Evolutionary conservation across 2,888 invertebrate species (phyloP).

Genomic region (Acanthosoma haemorrhoidale): DNA sequence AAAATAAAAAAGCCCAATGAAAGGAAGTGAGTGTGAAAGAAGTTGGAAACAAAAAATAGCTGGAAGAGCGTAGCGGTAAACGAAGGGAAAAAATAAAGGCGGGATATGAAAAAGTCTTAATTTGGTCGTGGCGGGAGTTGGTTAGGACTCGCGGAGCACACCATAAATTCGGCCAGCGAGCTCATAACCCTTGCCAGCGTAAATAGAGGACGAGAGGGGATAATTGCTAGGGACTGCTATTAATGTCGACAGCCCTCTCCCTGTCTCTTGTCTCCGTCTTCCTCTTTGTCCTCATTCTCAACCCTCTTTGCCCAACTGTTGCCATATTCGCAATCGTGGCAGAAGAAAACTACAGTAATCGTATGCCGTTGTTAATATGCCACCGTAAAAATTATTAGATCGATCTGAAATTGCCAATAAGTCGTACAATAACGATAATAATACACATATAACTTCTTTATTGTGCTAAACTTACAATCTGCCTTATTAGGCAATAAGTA

Average conservation of each 20-base stretch:
- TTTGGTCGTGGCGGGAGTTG: background rate
- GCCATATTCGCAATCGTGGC: no score
- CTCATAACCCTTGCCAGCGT: background rate
- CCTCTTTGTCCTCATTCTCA: background rate
- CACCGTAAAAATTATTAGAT: no score
- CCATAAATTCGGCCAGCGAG: background rate
- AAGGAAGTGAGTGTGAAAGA: slow-evolving; percentile 6
- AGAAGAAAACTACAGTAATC: no score
- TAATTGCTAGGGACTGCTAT: background rate
- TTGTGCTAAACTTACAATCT: no score
- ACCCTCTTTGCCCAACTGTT: no score
- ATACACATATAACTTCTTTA: no score
- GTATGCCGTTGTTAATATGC: no score
- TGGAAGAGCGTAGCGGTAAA: background rate
- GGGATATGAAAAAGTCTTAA: slow-evolving; percentile 14
- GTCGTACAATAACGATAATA: no score
- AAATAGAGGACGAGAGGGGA: background rate
- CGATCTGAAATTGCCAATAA: no score
- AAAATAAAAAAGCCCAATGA: background rate
- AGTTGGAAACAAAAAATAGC: no score
- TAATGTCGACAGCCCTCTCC: background rate
- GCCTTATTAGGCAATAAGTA: no score
- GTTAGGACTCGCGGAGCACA: background rate
- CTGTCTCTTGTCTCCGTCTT: background rate
- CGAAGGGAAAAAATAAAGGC: background rate